Percentiles rank a stretch among this genome's conserved stretches.
These are phyloP conservation scores for Melinaea menophilus DNA, from an alignment of 2,888 invertebrate species.

Conservation along the genomic window DNA sequence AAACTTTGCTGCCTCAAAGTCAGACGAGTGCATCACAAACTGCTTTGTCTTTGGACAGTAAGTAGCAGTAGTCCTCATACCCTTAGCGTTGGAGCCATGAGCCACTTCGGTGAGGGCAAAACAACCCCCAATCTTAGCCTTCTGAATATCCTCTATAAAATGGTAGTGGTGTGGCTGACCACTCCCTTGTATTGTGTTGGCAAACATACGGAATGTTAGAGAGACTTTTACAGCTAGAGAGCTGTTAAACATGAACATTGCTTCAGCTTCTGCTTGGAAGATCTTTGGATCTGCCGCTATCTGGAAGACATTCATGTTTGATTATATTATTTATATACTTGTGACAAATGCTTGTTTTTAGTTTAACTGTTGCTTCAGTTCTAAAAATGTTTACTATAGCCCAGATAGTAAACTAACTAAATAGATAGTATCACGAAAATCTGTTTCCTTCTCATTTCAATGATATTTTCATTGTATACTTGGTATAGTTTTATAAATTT, in stretches of 20 bases:
- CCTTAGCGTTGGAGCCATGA: constrained; percentile 94
- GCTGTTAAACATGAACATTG: constrained; percentile 79
- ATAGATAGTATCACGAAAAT: no score
- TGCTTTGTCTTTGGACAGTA: constrained; percentile 85
- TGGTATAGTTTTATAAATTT: no score
- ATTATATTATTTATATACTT: no score
- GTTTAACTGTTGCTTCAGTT: no score
- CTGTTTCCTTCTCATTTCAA: no score
- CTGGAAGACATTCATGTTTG: constrained; percentile 44
- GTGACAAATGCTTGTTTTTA: no score
- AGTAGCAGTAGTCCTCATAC: constrained; percentile 90
- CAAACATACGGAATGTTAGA: constrained; percentile 82
- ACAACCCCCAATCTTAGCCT: constrained; percentile 70
- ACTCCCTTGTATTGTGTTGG: constrained; percentile 80
- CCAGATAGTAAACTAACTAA: no score
- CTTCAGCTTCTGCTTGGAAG: constrained; percentile 71
- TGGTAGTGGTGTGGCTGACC: constrained; percentile 81
- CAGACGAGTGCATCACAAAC: constrained; percentile 90
- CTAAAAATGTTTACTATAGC: no score
- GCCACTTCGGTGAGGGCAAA: constrained; percentile 93
- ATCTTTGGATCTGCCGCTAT: constrained; percentile 68
- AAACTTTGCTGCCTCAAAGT: constrained; percentile 94
- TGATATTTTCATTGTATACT: no score
- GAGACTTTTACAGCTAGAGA: constrained; percentile 82
- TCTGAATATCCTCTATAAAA: constrained; percentile 64